These are phyloP conservation scores for Syngnathus scovelli DNA, from an alignment of 2,113 vertebrate species.

Conservation along the genomic window DNA sequence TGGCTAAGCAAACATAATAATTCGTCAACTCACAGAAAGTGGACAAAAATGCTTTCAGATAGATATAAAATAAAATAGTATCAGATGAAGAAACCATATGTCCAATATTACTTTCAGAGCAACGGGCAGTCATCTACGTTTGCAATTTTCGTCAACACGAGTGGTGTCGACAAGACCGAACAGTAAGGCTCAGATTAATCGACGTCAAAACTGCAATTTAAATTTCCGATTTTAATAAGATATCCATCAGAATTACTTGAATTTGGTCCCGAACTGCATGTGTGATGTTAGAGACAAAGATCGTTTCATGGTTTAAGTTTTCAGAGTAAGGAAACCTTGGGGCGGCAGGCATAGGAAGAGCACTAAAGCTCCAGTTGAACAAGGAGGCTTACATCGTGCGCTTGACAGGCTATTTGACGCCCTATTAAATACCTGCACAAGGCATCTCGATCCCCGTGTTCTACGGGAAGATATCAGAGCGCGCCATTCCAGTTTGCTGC, in stretches of 20 bases:
- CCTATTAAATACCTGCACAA: constrained; percentile 3
- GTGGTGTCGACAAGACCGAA: too few relatives aligned
- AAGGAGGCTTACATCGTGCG: background rate
- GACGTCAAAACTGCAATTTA: too few relatives aligned
- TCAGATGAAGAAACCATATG: too few relatives aligned
- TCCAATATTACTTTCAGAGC: too few relatives aligned
- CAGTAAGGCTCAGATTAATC: too few relatives aligned
- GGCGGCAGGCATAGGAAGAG: background rate
- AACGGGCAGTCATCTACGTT: too few relatives aligned
- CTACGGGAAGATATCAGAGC: background rate
- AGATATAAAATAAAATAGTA: background rate
- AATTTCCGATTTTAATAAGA: background rate
- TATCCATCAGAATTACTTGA: background rate
- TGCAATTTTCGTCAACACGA: too few relatives aligned
- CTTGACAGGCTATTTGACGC: constrained; percentile 4
- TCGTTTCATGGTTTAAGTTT: background rate
- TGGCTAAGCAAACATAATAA: background rate
- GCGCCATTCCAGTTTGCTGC: background rate
- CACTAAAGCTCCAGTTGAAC: background rate
- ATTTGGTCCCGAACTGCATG: background rate
- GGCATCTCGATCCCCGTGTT: background rate
- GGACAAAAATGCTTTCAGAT: background rate
- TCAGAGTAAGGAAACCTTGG: background rate
- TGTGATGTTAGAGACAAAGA: background rate
- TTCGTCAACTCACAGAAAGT: background rate